Evolutionary conservation across 2,113 vertebrate species (phyloP), one percentile per base, ranked within the genome.

Genomic region (Oenanthe oenanthe): DNA sequence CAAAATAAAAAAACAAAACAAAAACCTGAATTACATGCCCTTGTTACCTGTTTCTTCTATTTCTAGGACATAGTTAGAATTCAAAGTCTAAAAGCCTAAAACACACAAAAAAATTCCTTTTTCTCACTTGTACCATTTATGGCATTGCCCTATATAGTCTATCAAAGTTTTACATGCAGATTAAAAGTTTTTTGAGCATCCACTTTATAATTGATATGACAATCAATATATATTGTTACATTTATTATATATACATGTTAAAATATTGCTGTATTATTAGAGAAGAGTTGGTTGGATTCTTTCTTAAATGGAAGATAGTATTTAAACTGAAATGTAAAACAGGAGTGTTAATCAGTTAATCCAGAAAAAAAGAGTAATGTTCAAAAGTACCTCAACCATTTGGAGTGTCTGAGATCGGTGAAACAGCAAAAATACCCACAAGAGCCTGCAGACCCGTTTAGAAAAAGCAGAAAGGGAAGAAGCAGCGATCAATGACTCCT

Each of bases 311-410:
- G 29, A 92, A 76, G 13, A 11, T 24, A 48, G 1, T 4, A 13
- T 88, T 87, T 78, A 57, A 2, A 3, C 63, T 79, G 51, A 32
- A 68, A 38, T 6, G 38, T 88, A 70, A 60, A 36, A 53, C 47
- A 17, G 54, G 63, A 34, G 53, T 20, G 11, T 58, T 87, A 96
- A 93, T 22, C 16, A 63, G 13, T 48, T 74, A 62, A 89, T 40
- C 73, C 34, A 95, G 45, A 95, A 71, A 51, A 79, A 95, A 82
- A 96, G 34, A 72, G 68, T 21, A 96, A 90, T 10, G n/a, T 85
- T 92, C 25, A 93, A 82, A 95, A 95, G 71, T 95, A 96, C 92
- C 97, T 97, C 88, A 88, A 92, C 75, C 83, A 89, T 73, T 92
- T 92, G 92, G 95, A 95, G 85, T 47, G 73, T 65, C 77, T 70